Conservation (phyloP, 2,113 vertebrate species). For the Ginglymostoma cirratum region DNA sequence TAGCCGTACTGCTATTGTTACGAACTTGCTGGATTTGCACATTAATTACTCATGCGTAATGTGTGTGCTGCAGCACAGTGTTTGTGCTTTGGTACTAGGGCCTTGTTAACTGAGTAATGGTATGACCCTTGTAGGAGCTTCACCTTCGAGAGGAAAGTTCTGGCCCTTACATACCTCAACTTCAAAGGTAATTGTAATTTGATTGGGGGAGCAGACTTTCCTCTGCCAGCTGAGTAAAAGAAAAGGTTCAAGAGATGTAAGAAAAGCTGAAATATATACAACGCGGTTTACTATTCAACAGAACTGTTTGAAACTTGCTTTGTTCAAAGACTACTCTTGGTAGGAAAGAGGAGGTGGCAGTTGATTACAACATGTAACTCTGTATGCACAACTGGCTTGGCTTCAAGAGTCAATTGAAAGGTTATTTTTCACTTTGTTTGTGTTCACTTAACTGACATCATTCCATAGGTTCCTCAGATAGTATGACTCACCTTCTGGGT, state of each 20-base stretch:
- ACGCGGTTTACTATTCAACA: not conserved
- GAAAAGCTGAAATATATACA: not conserved
- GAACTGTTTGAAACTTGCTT: not conserved
- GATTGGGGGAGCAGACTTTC: not conserved
- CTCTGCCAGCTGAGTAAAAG: not conserved
- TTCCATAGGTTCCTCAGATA: not conserved
- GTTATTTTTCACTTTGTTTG: no score
- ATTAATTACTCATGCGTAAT: not conserved
- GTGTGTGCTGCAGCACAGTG: not conserved
- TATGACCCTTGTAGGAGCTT: not conserved
- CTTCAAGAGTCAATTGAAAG: not conserved
- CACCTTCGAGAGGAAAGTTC: not conserved
- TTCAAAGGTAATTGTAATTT: not conserved
- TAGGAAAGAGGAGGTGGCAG: no score
- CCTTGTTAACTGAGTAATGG: not conserved
- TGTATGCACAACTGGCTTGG: not conserved
- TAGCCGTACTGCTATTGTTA: not conserved
- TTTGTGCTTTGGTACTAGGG: not conserved
- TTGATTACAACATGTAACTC: not conserved
- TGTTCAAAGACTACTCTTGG: not conserved
- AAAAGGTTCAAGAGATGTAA: not conserved
- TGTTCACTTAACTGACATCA: no score
- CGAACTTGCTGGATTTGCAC: not conserved
- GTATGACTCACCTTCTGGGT: slow-evolving; percentile 64
- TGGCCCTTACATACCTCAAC: not conserved